phyloP scores from a whole-genome alignment of 2,797 vertebrate species.

The Liasis olivaceus region DNA sequence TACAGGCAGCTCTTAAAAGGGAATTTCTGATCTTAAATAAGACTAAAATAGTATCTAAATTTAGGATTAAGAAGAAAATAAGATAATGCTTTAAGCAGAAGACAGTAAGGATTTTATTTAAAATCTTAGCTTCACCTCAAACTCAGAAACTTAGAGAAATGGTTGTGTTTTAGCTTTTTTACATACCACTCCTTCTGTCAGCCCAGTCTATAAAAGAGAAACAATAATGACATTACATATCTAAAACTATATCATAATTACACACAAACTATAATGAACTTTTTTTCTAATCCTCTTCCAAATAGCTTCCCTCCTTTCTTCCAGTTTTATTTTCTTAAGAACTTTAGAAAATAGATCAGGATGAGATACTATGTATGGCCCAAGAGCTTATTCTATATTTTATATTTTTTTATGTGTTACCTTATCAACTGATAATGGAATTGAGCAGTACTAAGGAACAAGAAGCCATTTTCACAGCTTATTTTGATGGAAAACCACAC shows the following conservation, averaged over 20 bases:
- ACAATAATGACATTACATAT: neutral
- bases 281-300: neutral
- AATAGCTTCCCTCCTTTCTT: no score
- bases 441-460: neutral
- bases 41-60: neutral
- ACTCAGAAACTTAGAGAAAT: neutral
- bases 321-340: neutral
- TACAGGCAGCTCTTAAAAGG: neutral
- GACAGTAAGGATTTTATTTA: neutral
- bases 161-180: neutral
- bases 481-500: neutral
- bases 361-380: neutral
- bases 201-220: neutral
- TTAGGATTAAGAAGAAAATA: accelerated
- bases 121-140: neutral
- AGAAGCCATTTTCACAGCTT: slow-evolving; percentile 6
- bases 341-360: neutral
- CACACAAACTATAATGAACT: neutral
- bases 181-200: neutral
- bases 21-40: accelerated
- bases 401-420: neutral
- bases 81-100: neutral
- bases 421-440: neutral
- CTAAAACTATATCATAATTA: neutral
- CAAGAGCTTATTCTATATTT: neutral